Base-by-base conservation (phyloP, 2,888 invertebrate species). In the Prenolepis imparis region DNA sequence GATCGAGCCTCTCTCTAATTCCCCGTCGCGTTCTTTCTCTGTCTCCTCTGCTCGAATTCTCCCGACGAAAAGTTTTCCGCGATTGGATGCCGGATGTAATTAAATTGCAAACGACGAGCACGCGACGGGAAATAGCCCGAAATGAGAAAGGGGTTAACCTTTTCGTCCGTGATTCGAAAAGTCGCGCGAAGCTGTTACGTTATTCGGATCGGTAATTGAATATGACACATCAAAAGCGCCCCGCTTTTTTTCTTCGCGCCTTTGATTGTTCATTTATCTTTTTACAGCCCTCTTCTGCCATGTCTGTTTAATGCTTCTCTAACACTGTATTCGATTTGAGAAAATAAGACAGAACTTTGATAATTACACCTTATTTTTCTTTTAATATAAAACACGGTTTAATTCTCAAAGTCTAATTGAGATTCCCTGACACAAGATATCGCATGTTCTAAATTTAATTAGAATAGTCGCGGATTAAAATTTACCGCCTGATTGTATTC, bases 21-120 rank as follows among this genome's bases (percentile, higher is more conserved):
- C 68, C 59, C 59, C 64, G 78, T 67, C 64, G 77, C 44, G 55
- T 57, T n/a, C 44, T 57, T 67, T 57, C 48, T 61, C 66, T 59
- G n/a, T 59, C 41, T 55, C 66, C 52, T n/a, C 41, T 24, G 39
- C 52, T 32, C 41, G 39, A 9, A 24, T 61, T n/a, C 48, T 64
- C 24, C 52, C 72, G 83, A 81, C 87, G 84, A 86, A 90, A 90
- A 90, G 78, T 90, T 88, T 87, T 57, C 85, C 84, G 82, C 85
- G 90, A 90, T 90, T 90, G 89, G 87, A 82, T 86, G 86, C 83
- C 86, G 86, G 89, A 88, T 88, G 90, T 86, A 88, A 90, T 90
- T 90, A 90, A 90, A 85, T 84, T 84, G 84, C 83, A 82, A 77
- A 77, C 78, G 81, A 80, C 78, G 81, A 83, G 57, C 89, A 88